Evolutionary conservation across 2,888 invertebrate species (phyloP), one percentile per base, ranked within the genome.

Genomic region (Callyntrura guangdongensis): DNA sequence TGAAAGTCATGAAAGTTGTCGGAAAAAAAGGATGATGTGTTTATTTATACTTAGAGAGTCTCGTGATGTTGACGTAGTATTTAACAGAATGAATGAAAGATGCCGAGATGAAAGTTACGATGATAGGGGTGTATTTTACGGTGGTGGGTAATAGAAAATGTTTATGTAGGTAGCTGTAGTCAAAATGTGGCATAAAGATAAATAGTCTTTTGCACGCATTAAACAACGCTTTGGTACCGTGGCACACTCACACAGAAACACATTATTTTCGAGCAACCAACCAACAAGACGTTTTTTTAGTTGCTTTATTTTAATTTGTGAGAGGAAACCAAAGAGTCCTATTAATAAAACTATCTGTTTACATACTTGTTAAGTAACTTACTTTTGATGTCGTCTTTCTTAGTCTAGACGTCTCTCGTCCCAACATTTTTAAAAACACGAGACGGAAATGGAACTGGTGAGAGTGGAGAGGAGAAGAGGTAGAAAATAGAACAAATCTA

Each of bases 401-500:
- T 25, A 22, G 56, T 12, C 14, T 47, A 25, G 4, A 49, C 49
- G 9, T 36, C 8, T n/a, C 67, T 64, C 49, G 72, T 53, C n/a
- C 64, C 49, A 79, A 49, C 49, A 87, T 67, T 79, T 47, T 27
- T 36, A 67, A 88, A n/a, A 56, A 72, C 64, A 81, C 20, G 47
- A 69, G 72, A 88, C 87, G 90, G 86, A 86, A 90, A 82, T 85
- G 85, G 89, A 83, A 89, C 79, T 74, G 74, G 47, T n/a, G 56
- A 79, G 82, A 82, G 45, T 4, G 36, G 36, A 20, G 53, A 59
- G 59, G 36, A 56, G 81, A 85, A 53, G 67, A 67, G 36, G 67
- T 14, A n/a, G 61, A 67, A 17, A 22, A 27, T 36, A 36, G 6
- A 36, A 36, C 6, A 6, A 36, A 36, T 36, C 36, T 36, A 6